Evolutionary conservation across 35 echinoderm and acorn worm genomes (phyloP), one percentile per base, ranked within the genome.

Genomic region (Patiria miniata): DNA sequence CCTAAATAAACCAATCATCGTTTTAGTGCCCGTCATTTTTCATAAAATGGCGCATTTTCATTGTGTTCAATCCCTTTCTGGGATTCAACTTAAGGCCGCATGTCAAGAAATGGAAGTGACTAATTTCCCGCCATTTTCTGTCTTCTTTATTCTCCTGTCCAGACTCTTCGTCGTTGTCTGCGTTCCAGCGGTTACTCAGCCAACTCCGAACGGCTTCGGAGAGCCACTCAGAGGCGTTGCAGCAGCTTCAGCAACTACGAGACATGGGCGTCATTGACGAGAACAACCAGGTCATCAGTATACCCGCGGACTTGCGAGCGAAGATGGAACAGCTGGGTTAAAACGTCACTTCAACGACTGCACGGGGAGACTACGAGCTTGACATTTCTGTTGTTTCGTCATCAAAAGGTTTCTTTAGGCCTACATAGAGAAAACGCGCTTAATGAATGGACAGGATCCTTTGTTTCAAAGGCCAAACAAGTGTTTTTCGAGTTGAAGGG

Each of bases 241-340:
- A 33, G 18, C 33, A 84, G 59, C 82, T 84, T 8, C 29, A 36
- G 19, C 52, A 58, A 32, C 57, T 84, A 58, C 51, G 82, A 51
- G 38, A 51, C 18, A 84, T 84, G 82, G 82, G 82, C 3, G 82
- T 84, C 18, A 33, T 84, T 38, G 82, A 84, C 12, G 51, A 58
- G 28, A 84, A 84, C 57, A 84, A 84, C 82, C 82, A 84, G 57
- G 53, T 84, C 0, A 36, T 84, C 28, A 33, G 82, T 23, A 34
- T 83, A 52, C 82, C 80, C 53, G 15, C 3, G 1, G 65, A 73
- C 26, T 26, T 34, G 8, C 65, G 29, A 30, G 34, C 21, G 1
- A 26, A 12, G 14, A 73, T 73, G 65, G 29, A 36, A 34, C 65
- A 7, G 14, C 65, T 73, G 29, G 65, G 65, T 36, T 73, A 73